Evolutionary conservation across 2,888 invertebrate species (phyloP).

Genomic region (Oscheius sp.): DNA sequence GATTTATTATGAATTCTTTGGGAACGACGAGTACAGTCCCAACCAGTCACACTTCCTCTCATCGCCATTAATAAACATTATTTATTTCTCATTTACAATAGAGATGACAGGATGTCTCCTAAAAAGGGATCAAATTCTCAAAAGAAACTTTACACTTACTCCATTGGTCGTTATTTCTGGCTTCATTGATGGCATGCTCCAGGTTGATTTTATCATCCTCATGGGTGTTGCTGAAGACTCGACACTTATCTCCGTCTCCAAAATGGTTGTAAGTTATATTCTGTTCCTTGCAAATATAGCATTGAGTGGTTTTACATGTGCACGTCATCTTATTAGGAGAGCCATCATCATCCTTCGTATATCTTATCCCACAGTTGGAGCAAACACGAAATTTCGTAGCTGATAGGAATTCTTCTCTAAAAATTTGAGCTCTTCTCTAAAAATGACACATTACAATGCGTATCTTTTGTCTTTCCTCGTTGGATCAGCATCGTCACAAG

Average conservation of each 20-base stretch:
- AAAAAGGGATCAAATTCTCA: too few species aligned
- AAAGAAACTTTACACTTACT: too few species aligned
- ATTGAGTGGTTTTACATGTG: constrained; percentile 75
- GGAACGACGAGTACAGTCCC: too few species aligned
- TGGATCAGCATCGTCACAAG: background rate
- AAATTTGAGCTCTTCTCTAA: too few species aligned
- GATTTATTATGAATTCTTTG: too few species aligned
- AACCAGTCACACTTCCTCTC: too few species aligned
- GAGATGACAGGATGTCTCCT: too few species aligned
- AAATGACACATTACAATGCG: background rate
- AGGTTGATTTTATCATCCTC: background rate
- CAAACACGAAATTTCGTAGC: background rate
- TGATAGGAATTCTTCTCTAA: background rate
- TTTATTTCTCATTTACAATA: too few species aligned
- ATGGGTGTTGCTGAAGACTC: background rate
- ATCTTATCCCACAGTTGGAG: background rate
- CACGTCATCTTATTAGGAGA: constrained; percentile 76
- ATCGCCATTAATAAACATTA: too few species aligned
- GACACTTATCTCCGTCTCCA: constrained; percentile 18
- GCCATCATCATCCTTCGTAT: background rate
- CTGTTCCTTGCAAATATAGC: constrained; percentile 75
- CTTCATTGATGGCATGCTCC: background rate
- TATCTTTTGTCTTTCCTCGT: background rate
- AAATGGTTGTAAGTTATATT: constrained; percentile 73
- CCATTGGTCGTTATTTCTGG: too few species aligned